phyloP scores from a whole-genome alignment of 2,888 invertebrate species.

The Maniola hyperantus region DNA sequence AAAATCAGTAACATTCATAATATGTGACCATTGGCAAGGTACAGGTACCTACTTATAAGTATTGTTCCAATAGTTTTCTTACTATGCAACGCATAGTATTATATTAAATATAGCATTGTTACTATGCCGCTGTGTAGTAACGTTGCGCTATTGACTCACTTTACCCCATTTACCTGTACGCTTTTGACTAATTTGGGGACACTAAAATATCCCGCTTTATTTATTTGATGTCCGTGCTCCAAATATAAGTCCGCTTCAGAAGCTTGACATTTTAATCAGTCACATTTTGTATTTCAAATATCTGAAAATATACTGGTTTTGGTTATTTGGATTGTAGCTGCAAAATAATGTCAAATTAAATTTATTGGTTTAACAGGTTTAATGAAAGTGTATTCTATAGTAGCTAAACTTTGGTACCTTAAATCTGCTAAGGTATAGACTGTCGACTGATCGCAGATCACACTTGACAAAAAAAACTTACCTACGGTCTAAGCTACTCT shows the following conservation, averaged over 20 bases:
- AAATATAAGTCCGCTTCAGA: not conserved
- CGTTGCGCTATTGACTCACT: not conserved
- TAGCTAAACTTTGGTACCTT: no score
- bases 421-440: no score
- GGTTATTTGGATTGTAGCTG: not conserved
- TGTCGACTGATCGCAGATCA: no score
- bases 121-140: no score
- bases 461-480: no score
- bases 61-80: no score
- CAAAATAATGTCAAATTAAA: not conserved
- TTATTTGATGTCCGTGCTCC: not conserved
- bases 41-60: no score
- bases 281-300: constrained; percentile 3
- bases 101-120: no score
- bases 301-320: not conserved
- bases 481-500: no score
- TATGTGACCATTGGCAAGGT: no score
- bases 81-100: not conserved
- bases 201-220: constrained; percentile 7
- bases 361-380: not conserved
- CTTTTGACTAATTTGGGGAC: constrained; percentile 12
- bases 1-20: no score
- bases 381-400: no score
- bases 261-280: constrained; percentile 7
- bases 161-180: not conserved